Evolutionary conservation across 2,113 vertebrate species (phyloP).

Genomic region (Protobothrops flavoviridis): DNA sequence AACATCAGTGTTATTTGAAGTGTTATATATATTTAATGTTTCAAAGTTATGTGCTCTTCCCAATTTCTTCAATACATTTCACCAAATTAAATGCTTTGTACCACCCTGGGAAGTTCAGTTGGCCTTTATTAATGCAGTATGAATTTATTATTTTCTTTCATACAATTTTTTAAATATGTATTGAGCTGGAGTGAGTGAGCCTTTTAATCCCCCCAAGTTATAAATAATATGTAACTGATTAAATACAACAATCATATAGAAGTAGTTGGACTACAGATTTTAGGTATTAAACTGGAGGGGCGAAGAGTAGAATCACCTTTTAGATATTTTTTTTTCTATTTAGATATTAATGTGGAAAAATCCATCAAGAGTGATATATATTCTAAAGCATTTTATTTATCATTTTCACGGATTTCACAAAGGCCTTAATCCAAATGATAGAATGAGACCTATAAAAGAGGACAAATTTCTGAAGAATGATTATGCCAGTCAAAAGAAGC

Average conservation of each 20-base stretch:
- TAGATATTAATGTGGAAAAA: background rate
- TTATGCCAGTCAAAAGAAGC: background rate
- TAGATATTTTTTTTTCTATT: background rate
- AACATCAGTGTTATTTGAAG: rapidly evolving
- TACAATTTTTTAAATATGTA: background rate
- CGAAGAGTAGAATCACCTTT: background rate
- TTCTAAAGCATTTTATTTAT: background rate
- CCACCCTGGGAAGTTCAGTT: background rate
- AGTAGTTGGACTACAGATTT: background rate
- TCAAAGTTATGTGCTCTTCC: background rate
- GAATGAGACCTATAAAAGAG: background rate
- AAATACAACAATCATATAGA: background rate
- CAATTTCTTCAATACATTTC: background rate
- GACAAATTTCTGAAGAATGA: background rate
- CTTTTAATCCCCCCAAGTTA: constrained; percentile 11
- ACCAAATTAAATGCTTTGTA: constrained; percentile 17
- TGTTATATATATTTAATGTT: background rate
- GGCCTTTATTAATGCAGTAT: background rate
- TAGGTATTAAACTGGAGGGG: background rate
- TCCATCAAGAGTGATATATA: background rate
- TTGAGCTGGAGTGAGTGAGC: background rate
- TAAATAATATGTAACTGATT: constrained; percentile 13
- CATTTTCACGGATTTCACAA: background rate
- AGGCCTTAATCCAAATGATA: background rate
- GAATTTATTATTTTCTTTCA: background rate